phyloP scores from a whole-genome alignment of 1,140 invertebrate genomes.

The Himalopsyche phryganea region DNA sequence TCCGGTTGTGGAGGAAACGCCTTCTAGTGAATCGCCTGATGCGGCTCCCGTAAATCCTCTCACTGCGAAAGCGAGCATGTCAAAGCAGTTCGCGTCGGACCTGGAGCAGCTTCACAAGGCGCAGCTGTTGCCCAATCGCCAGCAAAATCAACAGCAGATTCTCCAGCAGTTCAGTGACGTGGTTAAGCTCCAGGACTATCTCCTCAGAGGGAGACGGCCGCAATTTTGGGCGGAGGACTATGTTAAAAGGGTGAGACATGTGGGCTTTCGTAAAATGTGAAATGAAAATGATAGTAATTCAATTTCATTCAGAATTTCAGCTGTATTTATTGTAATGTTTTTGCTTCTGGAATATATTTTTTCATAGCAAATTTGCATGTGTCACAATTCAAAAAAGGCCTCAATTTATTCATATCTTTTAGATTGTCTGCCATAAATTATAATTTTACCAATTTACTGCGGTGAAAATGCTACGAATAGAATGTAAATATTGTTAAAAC shows the following conservation, averaged over 20 bases:
- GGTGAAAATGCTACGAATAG: too few species aligned
- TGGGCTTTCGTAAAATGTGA: too few species aligned
- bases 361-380: neutral
- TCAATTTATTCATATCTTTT: neutral
- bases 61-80: too few species aligned
- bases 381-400: neutral
- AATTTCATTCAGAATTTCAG: neutral
- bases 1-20: neutral
- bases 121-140: neutral
- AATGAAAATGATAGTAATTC: too few species aligned
- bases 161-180: slow-evolving; percentile 67
- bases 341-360: neutral
- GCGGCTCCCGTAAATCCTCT: neutral
- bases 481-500: too few species aligned
- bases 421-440: too few species aligned
- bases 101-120: neutral
- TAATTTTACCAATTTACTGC: too few species aligned
- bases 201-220: slow-evolving; percentile 77
- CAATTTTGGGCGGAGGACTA: slow-evolving; percentile 85
- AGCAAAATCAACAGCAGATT: neutral
- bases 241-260: slow-evolving; percentile 44
- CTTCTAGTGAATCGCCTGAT: neutral
- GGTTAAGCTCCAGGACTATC: slow-evolving; percentile 83
- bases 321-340: neutral
- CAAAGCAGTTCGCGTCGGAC: neutral